Evolutionary conservation across 2,797 vertebrate species (phyloP).

Genomic region (Pristis pectinata): DNA sequence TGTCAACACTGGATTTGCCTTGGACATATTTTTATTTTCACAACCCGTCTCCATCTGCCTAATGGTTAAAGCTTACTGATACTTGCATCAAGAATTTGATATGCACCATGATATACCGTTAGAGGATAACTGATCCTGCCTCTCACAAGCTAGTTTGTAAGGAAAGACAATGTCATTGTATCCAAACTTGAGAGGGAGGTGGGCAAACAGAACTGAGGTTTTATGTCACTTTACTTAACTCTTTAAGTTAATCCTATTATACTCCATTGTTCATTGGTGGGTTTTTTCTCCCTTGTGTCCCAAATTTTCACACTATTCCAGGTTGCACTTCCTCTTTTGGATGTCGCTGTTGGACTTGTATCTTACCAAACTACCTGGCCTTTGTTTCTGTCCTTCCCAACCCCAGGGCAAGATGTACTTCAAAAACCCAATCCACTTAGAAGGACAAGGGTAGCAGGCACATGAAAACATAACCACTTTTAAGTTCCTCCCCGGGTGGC

Average conservation of each 20-base stretch:
- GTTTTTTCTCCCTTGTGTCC: neutral
- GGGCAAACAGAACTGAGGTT: neutral
- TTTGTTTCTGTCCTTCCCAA: neutral
- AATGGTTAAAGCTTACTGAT: neutral
- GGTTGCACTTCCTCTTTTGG: too few relatives aligned
- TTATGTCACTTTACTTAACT: neutral
- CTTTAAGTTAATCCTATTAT: neutral
- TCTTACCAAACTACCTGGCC: neutral
- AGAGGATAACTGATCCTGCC: neutral
- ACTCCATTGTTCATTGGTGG: neutral
- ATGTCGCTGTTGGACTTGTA: neutral
- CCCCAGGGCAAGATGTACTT: neutral
- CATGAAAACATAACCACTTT: neutral
- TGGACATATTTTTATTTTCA: neutral
- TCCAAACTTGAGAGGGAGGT: neutral
- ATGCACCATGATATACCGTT: neutral
- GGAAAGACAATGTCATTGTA: neutral
- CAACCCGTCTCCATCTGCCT: neutral
- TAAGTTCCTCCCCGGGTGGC: neutral
- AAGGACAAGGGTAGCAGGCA: neutral
- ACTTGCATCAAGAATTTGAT: neutral
- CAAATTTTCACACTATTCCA: too few relatives aligned
- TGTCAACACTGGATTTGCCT: neutral
- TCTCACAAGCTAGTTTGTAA: neutral
- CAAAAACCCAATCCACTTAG: neutral